Evolutionary conservation across 2,797 vertebrate genomes (phyloP).

Genomic region (Ctenochaetus hawaiiensis): DNA sequence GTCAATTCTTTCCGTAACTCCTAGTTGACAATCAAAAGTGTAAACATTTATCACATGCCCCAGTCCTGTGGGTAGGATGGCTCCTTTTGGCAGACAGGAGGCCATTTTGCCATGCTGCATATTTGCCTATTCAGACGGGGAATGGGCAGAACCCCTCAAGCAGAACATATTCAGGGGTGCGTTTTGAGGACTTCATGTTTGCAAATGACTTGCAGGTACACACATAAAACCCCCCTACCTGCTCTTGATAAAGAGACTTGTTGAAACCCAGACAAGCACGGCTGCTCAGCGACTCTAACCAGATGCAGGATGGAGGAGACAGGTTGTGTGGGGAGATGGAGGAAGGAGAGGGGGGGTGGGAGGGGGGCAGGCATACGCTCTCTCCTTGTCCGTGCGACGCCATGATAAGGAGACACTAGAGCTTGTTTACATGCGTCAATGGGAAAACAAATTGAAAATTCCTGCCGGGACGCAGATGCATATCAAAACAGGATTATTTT

Average conservation of each 20-base stretch:
- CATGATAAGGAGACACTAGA: conserved; percentile 88
- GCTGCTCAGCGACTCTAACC: conserved; percentile 76
- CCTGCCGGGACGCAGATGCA: conserved; percentile 89
- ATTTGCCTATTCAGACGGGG: conserved; percentile 84
- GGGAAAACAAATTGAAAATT: conserved; percentile 91
- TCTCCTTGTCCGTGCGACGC: conserved; percentile 83
- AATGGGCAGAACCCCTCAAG: conserved; percentile 88
- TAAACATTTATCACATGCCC: conserved; percentile 86
- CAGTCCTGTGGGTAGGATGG: conserved; percentile 77
- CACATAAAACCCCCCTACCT: conserved; percentile 84
- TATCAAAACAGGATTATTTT: conserved; percentile 92
- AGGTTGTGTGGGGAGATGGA: conserved; percentile 76
- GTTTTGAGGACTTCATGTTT: conserved; percentile 88
- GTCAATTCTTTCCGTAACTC: conserved; percentile 71
- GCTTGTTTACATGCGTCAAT: conserved; percentile 91
- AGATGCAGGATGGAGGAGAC: conserved; percentile 77
- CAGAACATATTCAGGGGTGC: conserved; percentile 87
- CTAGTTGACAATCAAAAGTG: conserved; percentile 79
- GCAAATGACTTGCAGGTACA: conserved; percentile 88
- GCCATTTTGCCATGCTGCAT: conserved; percentile 85
- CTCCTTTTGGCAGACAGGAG: conserved; percentile 80
- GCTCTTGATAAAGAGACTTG: conserved; percentile 86
- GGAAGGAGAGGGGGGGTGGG: conserved; percentile 2
- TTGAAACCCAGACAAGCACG: conserved; percentile 87
- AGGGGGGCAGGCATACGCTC: conserved; percentile 67